A percentile compares a stretch with the other conserved stretches of the same genome.
Evolutionary conservation across 2,113 vertebrate genomes (phyloP).

Genomic region (Mus pahari): DNA sequence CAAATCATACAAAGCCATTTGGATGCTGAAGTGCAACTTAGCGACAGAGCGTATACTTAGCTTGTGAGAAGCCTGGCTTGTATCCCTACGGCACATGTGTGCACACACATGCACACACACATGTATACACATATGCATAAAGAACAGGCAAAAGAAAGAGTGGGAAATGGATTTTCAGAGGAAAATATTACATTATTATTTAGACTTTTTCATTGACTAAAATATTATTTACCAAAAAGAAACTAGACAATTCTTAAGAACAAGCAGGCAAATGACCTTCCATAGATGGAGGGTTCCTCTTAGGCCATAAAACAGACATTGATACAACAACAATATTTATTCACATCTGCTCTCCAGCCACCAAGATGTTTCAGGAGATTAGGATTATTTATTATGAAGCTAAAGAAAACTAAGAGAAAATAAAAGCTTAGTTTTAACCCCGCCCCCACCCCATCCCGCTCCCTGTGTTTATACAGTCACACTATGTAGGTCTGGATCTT

Average conservation of each 20-base stretch:
- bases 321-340: background rate
- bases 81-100: background rate
- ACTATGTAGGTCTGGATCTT: background rate
- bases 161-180: background rate
- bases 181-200: background rate
- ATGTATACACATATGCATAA: background rate
- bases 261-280: background rate
- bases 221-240: slow-evolving; percentile 40
- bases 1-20: slow-evolving; percentile 8
- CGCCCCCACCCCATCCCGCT: no score
- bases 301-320: background rate
- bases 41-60: background rate
- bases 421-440: slow-evolving; percentile 35
- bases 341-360: background rate
- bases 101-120: background rate
- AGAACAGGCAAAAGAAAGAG: background rate
- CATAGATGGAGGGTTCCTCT: background rate
- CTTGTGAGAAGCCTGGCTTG: background rate
- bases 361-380: background rate
- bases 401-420: slow-evolving; percentile 49
- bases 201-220: slow-evolving; percentile 40
- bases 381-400: slow-evolving; percentile 1
- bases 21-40: background rate
- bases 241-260: slow-evolving; percentile 53
- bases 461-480: no score